Percentiles rank a stretch among this genome's conserved stretches.
Conservation (phyloP, 2,797 vertebrate species). For the Psittacula echo region DNA sequence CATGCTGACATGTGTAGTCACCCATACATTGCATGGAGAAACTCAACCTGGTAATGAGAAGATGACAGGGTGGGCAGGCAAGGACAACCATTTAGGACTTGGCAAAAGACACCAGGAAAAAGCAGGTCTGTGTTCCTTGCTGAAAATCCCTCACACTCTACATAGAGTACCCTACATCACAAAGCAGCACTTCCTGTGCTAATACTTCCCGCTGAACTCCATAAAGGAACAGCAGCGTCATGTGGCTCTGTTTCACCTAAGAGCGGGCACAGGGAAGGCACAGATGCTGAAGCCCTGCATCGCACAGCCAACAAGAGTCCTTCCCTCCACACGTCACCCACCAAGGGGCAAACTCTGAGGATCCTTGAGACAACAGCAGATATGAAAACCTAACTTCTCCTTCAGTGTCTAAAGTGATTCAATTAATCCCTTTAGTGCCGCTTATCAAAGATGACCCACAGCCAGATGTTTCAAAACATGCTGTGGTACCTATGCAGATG, state of each 20-base stretch:
- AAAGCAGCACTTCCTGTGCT: background rate
- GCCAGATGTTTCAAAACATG: background rate
- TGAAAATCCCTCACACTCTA: background rate
- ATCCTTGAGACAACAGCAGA: background rate
- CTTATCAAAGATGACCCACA: background rate
- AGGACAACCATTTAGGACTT: background rate
- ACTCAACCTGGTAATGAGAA: background rate
- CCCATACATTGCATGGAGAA: background rate
- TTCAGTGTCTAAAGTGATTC: background rate
- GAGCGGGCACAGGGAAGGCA: fast-evolving
- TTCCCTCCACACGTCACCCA: background rate
- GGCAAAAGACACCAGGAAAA: background rate
- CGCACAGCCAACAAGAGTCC: background rate
- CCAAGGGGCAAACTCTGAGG: background rate
- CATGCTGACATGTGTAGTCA: fast-evolving
- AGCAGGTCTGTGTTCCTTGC: background rate
- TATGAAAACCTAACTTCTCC: background rate
- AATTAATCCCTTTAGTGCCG: background rate
- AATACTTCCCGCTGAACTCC: background rate
- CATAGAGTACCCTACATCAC: fast-evolving
- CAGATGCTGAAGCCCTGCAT: background rate
- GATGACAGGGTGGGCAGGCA: background rate
- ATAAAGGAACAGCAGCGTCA: fast-evolving
- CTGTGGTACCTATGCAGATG: background rate
- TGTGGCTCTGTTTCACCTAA: fast-evolving